Evolutionary conservation across 2,797 vertebrate genomes (phyloP).

Genomic region (Sebastes wilsoni): DNA sequence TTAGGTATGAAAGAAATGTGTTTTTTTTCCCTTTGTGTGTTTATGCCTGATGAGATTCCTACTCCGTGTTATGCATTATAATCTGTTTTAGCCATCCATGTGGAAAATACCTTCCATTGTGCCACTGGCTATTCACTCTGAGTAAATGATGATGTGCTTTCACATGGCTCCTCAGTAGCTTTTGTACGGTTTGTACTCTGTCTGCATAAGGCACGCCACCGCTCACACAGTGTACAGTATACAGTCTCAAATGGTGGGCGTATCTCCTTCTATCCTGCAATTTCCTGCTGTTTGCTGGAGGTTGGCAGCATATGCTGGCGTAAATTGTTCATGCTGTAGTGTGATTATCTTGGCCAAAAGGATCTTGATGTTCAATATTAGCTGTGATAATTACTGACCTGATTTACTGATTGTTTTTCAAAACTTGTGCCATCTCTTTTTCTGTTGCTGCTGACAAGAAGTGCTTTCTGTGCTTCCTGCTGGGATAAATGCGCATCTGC

Average conservation of each 20-base stretch:
- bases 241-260: neutral
- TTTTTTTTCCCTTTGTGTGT: neutral
- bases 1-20: neutral
- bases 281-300: neutral
- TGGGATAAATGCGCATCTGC: neutral
- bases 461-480: neutral
- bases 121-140: conserved; percentile 1
- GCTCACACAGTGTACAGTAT: neutral
- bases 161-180: neutral
- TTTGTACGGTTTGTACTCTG: neutral
- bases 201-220: neutral
- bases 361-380: neutral
- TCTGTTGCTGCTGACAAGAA: neutral
- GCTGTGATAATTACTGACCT: neutral
- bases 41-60: neutral
- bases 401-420: neutral
- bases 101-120: conserved; percentile 17
- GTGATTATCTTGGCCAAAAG: neutral
- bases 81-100: neutral
- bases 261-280: neutral
- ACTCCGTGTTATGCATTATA: conserved; percentile 1
- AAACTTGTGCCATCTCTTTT: neutral
- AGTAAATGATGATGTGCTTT: neutral
- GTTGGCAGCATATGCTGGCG: neutral
- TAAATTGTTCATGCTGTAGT: neutral